Conservation (phyloP, 2,888 invertebrate species). For the Galerucella nymphaeae region DNA sequence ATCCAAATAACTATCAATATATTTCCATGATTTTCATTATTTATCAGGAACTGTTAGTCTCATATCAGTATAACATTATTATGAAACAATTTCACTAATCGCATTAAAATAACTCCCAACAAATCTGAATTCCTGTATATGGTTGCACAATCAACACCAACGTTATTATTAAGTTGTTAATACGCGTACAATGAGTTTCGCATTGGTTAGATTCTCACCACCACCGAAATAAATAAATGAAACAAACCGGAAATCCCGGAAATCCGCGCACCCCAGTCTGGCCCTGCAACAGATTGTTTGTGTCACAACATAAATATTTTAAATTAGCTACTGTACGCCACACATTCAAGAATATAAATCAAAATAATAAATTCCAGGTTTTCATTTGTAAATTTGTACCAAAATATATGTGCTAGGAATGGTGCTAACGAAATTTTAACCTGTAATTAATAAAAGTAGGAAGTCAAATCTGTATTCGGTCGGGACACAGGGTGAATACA, state of each 20-base stretch:
- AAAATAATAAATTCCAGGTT: neutral
- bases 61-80: neutral
- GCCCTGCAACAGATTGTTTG: slow-evolving; percentile 67
- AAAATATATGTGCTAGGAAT: neutral
- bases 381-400: neutral
- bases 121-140: slow-evolving; percentile 11
- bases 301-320: slow-evolving; percentile 38
- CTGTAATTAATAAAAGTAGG: neutral
- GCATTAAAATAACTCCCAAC: neutral
- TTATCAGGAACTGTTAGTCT: too few relatives aligned
- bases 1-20: too few relatives aligned
- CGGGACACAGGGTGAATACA: neutral
- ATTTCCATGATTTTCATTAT: too few relatives aligned
- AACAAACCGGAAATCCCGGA: slow-evolving; percentile 71
- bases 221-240: slow-evolving; percentile 53
- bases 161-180: slow-evolving; percentile 15
- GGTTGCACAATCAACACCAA: slow-evolving; percentile 14
- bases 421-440: neutral
- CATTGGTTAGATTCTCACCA: slow-evolving; percentile 34
- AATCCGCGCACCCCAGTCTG: slow-evolving; percentile 68
- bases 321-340: slow-evolving; percentile 13
- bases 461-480: slow-evolving; percentile 11
- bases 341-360: slow-evolving; percentile 2
- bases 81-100: neutral
- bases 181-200: slow-evolving; percentile 6